These are phyloP conservation scores for Grallaria varia DNA, from an alignment of 2,113 vertebrate species.

Conservation along the genomic window DNA sequence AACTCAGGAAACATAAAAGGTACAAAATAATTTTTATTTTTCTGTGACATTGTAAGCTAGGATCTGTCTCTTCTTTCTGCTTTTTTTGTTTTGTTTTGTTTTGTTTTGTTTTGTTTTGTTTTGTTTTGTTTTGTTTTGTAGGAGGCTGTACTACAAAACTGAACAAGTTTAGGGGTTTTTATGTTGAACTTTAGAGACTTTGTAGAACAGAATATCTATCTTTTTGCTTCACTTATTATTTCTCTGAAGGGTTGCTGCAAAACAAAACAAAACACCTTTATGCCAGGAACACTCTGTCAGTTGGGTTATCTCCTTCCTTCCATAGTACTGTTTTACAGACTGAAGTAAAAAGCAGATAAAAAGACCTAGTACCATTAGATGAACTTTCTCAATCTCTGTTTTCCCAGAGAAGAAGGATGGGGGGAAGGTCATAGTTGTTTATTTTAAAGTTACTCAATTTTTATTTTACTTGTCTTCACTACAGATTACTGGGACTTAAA, in stretches of 20 bases:
- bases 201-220: background rate
- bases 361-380: background rate
- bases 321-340: background rate
- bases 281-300: background rate
- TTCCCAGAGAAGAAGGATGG: background rate
- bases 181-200: slow-evolving; percentile 11
- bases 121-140: too few relatives aligned
- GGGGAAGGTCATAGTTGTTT: background rate
- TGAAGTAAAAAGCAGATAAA: slow-evolving; percentile 26
- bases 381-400: background rate
- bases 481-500: background rate
- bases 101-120: too few relatives aligned
- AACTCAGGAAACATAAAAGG: background rate
- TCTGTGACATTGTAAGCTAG: background rate
- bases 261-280: background rate
- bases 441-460: background rate
- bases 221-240: slow-evolving; percentile 27
- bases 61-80: background rate
- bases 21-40: background rate
- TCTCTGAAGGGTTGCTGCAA: slow-evolving; percentile 17
- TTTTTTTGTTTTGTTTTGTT: too few relatives aligned
- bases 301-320: slow-evolving; percentile 8
- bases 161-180: background rate
- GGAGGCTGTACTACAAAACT: background rate
- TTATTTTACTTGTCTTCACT: background rate